Percentiles rank a stretch among this genome's conserved stretches.
Conservation (phyloP, 2,113 vertebrate genomes). For the Pachypanchax playfairii region DNA sequence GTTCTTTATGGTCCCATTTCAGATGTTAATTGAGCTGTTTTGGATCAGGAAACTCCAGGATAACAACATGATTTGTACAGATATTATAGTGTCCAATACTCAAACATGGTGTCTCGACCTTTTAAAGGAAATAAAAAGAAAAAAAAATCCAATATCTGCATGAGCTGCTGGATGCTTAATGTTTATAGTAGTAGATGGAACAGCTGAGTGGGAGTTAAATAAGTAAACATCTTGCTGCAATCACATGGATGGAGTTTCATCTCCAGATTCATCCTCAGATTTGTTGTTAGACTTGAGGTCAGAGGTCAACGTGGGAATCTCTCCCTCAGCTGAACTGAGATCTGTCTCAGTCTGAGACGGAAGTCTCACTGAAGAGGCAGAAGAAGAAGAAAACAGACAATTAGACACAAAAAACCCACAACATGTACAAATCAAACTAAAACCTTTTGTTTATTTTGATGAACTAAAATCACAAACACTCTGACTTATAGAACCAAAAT, state of each 20-base stretch:
- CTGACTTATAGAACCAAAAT: too few species aligned
- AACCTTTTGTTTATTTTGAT: too few species aligned
- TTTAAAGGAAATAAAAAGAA: too few species aligned
- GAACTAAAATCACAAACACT: too few species aligned
- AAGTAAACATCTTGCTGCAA: neutral
- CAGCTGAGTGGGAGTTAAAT: neutral
- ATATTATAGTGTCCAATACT: neutral
- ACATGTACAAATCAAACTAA: too few species aligned
- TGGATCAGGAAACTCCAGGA: neutral
- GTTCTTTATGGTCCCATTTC: conserved; percentile 22
- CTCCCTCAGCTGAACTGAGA: conserved; percentile 30
- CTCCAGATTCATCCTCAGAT: conserved; percentile 41
- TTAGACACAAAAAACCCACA: neutral
- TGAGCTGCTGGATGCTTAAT: neutral
- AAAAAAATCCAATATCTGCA: rapidly evolving
- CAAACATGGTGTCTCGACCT: neutral
- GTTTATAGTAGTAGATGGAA: neutral
- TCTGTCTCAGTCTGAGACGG: conserved; percentile 20
- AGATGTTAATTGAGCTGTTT: conserved; percentile 1
- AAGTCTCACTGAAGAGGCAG: conserved; percentile 38
- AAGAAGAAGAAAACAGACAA: neutral
- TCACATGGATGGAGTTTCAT: conserved; percentile 25
- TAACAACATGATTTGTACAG: neutral
- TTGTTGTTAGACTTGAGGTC: conserved; percentile 16
- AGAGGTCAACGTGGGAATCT: neutral